Evolutionary conservation across 2,797 vertebrate genomes (phyloP), one percentile per base, ranked within the genome.

Genomic region (Muscicapa striata): DNA sequence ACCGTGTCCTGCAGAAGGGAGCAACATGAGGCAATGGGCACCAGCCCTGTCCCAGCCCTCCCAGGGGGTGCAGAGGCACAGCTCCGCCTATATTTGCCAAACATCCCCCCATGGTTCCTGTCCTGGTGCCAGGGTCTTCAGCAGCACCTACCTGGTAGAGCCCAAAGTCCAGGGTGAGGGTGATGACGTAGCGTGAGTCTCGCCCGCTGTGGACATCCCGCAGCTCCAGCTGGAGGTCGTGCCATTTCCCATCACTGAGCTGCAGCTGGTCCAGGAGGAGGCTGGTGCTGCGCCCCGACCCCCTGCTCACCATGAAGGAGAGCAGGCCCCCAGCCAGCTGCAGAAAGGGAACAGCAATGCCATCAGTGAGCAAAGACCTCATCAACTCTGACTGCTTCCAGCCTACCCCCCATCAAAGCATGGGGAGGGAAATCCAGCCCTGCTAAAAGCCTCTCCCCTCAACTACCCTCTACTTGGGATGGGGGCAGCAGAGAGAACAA

Each of bases 181-280:
- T 99, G 85, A 99, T 98, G 17, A 99, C 97, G 1, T 99, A 99
- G 81, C 98, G 98, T 0, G 98, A 98, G 86, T 99, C 99, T 10
- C 98, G 97, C 40, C 99, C 98, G 3, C 98, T 98, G 87, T 96
- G 98, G 67, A 99, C 98, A 0, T 99, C 99, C 62, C 98, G 98
- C 86, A 99, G 97, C 96, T 99, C 99, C 94, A 99, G 97, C 96
- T 99, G 99, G 55, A 99, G 97, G 97, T 99, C 99, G 0, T 99
- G 99, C 99, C 99, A 99, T n/a, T 81, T 98, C 43, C 99, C 99
- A 29, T 99, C 99, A 27, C 98, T 98, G 97, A 99, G 98, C 76
- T 94, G 98, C 96, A 99, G 98, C 96, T 99, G 98, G 96, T 99
- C 99, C 96, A 99, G 97, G 36, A 99, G 98, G 85, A 99, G 98